Conservation (phyloP, 2,113 vertebrate species). For the Callipepla californica region DNA sequence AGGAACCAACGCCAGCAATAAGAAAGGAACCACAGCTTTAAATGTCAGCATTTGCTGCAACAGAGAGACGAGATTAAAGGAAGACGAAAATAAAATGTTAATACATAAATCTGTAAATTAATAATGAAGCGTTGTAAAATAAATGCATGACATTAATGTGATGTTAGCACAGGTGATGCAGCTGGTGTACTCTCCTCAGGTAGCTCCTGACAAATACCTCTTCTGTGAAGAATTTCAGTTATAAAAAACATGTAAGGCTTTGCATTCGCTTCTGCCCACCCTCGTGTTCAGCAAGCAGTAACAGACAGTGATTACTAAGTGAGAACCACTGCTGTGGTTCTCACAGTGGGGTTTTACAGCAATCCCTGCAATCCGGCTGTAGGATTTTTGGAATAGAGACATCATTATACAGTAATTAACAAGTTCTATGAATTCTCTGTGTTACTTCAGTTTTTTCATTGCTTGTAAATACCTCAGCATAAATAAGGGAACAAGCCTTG, state of each 20-base stretch:
- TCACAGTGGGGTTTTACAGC: not conserved
- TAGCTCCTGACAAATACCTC: constrained; percentile 17
- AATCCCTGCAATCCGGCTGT: not conserved
- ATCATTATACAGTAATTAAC: constrained; percentile 33
- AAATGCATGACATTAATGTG: not conserved
- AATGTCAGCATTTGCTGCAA: constrained; percentile 52
- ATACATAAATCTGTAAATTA: constrained; percentile 1
- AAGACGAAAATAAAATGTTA: not conserved
- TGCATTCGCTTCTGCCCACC: constrained; percentile 31
- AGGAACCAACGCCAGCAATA: constrained; percentile 40
- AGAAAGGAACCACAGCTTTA: constrained; percentile 45
- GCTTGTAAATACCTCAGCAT: not conserved
- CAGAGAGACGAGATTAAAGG: constrained; percentile 31
- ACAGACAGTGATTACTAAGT: not conserved
- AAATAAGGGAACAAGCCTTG: not conserved
- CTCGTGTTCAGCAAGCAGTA: constrained; percentile 28
- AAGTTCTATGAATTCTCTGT: not conserved
- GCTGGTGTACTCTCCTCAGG: constrained; percentile 1
- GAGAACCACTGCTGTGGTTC: not conserved
- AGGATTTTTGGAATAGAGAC: constrained; percentile 15
- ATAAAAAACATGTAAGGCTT: constrained; percentile 31
- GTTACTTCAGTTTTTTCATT: not conserved
- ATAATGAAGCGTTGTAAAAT: not conserved
- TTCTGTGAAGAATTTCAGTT: constrained; percentile 44
- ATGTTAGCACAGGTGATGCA: not conserved